These are phyloP conservation scores for Araneus ventricosus DNA, from an alignment of 1,140 invertebrate genomes.

Conservation along the genomic window DNA sequence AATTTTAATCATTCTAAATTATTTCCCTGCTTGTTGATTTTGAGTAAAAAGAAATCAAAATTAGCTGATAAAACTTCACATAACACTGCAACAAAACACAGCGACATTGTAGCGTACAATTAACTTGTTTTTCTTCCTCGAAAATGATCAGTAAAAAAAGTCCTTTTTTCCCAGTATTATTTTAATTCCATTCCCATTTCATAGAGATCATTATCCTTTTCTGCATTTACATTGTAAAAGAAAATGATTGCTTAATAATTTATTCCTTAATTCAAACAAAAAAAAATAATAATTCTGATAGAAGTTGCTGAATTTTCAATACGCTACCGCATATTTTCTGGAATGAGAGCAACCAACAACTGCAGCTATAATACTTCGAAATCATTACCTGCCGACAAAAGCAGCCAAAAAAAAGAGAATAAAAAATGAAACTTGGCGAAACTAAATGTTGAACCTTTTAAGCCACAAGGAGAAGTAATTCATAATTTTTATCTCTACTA, in stretches of 20 bases:
- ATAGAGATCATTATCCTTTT: not conserved
- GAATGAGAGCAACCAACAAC: not conserved
- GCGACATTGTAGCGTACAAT: not conserved
- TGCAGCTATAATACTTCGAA: not conserved
- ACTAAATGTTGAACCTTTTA: constrained; percentile 55
- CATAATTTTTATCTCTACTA: constrained; percentile 35
- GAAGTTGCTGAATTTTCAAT: not conserved
- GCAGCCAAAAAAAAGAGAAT: not conserved
- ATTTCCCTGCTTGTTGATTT: not conserved
- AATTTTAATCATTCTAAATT: not conserved
- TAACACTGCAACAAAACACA: not conserved
- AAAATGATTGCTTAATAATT: not conserved
- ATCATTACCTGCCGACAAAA: constrained; percentile 18
- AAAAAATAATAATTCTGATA: not conserved
- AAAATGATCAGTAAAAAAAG: not conserved
- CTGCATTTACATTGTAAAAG: constrained; percentile 28
- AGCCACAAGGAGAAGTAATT: constrained; percentile 40
- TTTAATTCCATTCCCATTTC: constrained; percentile 25
- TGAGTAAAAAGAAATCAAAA: not conserved
- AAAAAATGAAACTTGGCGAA: constrained; percentile 57
- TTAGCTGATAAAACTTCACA: not conserved
- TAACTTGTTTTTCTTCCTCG: not conserved
- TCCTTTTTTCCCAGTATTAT: not conserved
- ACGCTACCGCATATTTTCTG: not conserved
- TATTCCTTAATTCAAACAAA: not conserved